phyloP scores from a whole-genome alignment of 1,140 invertebrate genomes.

The Hesperophylax magnus region DNA sequence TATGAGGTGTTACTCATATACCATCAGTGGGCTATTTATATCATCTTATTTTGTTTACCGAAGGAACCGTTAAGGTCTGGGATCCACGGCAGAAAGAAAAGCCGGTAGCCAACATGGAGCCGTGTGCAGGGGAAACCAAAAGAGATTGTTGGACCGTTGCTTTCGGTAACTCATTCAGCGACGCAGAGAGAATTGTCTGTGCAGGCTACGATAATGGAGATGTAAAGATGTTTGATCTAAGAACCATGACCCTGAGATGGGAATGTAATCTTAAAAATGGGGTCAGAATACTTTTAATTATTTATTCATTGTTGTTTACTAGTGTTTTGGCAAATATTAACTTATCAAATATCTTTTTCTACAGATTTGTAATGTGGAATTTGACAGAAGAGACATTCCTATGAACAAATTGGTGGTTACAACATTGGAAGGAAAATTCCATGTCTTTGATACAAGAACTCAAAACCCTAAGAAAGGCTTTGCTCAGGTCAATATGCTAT shows the following conservation, averaged over 20 bases:
- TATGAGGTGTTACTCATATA: no score
- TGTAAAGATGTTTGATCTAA: constrained; percentile 95
- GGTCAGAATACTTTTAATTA: constrained; percentile 66
- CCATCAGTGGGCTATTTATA: no score
- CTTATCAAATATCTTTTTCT: constrained; percentile 56
- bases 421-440: constrained; percentile 93
- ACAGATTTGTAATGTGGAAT: constrained; percentile 89
- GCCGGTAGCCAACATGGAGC: constrained; percentile 90
- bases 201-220: constrained; percentile 98
- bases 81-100: constrained; percentile 90
- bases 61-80: constrained; percentile 94
- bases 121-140: constrained; percentile 73
- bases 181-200: constrained; percentile 86
- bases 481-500: constrained; percentile 69
- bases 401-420: constrained; percentile 97
- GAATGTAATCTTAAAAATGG: constrained; percentile 96
- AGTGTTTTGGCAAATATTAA: neutral
- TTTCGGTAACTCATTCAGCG: constrained; percentile 91
- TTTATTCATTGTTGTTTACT: neutral
- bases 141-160: constrained; percentile 91
- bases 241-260: constrained; percentile 87
- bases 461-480: constrained; percentile 92
- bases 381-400: constrained; percentile 93
- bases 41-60: neutral
- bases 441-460: constrained; percentile 91